Evolutionary conservation across 2,113 vertebrate species (phyloP), one percentile per base, ranked within the genome.

Genomic region (Pipa parva): DNA sequence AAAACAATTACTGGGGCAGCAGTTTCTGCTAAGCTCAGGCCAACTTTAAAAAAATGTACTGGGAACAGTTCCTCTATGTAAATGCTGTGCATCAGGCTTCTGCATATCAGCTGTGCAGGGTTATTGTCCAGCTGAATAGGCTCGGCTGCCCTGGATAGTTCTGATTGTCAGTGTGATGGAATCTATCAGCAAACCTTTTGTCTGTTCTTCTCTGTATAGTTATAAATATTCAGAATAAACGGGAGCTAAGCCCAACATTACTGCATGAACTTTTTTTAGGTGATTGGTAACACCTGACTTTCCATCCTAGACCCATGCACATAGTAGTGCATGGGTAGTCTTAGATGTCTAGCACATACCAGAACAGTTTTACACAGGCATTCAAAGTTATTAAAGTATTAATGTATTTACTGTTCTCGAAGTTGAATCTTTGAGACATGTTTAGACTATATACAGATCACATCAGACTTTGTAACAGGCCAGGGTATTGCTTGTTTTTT

Each of bases 141-240:
- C 33, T 22, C n/a, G 50, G 11, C 50, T 10, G 15, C 42, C 29
- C 50, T 56, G 63, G 52, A 56, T 42, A 21, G 3, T 57, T 59
- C 64, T 58, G 55, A 12, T 18, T 12, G 28, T 20, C 18, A 1
- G 18, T 21, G 29, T 21, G 31, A 22, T 58, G 39, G 9, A 11
- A 12, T 39, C 26, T 27, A 57, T 66, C 63, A 67, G 64, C 64
- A 67, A 67, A 67, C 26, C 55, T 29, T 50, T 67, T 67, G 64
- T 67, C 54, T 31, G 27, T 2, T 1, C 11, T 10, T 25, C 48
- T 50, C 3, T 25, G 48, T 50, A 22, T 37, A 37, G 20, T 50
- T 21, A 22, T 4, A 21, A 24, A 13, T 37, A 37, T 37, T 10
- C 33, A 37, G 33, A 13, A 37, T 7, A 13, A 10, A 7, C 8